Conservation (phyloP, 2,888 invertebrate genomes). For the Hermodice carunculata region DNA sequence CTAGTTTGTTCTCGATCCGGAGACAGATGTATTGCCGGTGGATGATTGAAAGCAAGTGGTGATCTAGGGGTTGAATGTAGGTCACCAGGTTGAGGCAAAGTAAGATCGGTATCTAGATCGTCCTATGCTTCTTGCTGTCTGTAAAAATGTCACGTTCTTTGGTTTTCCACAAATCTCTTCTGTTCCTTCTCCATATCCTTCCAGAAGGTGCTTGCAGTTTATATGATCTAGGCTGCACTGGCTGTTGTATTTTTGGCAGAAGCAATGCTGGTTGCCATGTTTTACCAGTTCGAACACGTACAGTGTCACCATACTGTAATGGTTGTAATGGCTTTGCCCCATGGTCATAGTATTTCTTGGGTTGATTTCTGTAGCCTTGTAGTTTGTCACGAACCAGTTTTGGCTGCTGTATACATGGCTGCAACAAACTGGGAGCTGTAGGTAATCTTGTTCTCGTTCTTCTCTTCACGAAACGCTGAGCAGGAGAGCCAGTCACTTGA, state of each 20-base stretch:
- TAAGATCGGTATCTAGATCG: too few species aligned
- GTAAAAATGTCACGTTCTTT: too few species aligned
- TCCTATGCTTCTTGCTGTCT: too few species aligned
- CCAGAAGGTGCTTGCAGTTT: neutral
- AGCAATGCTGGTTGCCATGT: neutral
- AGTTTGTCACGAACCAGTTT: neutral
- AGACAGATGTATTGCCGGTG: too few species aligned
- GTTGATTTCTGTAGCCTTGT: neutral
- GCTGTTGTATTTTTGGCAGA: neutral
- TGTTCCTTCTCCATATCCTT: too few species aligned
- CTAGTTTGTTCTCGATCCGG: too few species aligned
- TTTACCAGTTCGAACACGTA: neutral
- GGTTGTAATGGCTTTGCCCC: neutral
- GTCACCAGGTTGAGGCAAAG: too few species aligned
- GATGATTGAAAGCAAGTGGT: too few species aligned
- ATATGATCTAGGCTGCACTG: neutral
- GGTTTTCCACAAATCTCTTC: too few species aligned
- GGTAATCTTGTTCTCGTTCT: neutral
- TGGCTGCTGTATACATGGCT: neutral
- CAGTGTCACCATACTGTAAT: neutral
- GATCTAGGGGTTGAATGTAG: too few species aligned
- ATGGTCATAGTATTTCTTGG: neutral
- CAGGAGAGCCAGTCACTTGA: slow-evolving; percentile 21
- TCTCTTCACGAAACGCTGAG: slow-evolving; percentile 4
- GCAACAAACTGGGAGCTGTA: neutral